Base-by-base conservation (phyloP, 2,888 invertebrate genomes). In the Philereme transversata region DNA sequence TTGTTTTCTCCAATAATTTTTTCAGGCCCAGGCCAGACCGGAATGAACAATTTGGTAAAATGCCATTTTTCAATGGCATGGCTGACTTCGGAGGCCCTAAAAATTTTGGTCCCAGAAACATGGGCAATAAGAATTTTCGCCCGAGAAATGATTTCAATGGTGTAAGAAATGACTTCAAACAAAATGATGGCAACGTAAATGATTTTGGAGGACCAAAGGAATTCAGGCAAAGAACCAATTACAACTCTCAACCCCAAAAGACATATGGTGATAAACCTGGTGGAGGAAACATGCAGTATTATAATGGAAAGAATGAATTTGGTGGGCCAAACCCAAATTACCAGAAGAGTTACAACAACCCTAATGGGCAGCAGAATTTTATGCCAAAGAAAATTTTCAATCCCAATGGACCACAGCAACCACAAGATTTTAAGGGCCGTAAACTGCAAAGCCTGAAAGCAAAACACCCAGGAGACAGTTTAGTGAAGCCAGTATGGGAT, bases 401-500 rank as follows among this genome's bases (percentile, higher is more conserved):
- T 66, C 77, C 83, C n/a, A 87, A 85, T 73, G 75, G 70, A 62
- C 80, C 82, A 56, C 86, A 85, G 66, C 87, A 86, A 68, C 63
- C 74, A 5, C 71, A 79, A 53, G 90, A 91, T 62, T 90, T 87
- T 61, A 88, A 85, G 72, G 87, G 93, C 5, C 93, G 94, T 51
- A 94, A 94, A 76, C 71, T 93, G 65, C 94, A 93, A 71, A 94
- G 94, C 72, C 91, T 94, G 77, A 95, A 95, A 78, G 94, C 95
- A 0, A 96, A 96, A 77, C 95, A 95, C 80, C 96, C 96, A 8
- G 96, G 96, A 54, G 95, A 95, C 68, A 93, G 93, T 70, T 86
- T 96, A 66, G 93, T 94, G 10, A 97, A 97, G 77, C 98, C 98
- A 4, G 94, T 94, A 70, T 99, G 99, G 99, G 97, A 98, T 71